Evolutionary conservation across 2,797 vertebrate genomes (phyloP).

Genomic region (Bradypodion pumilum): DNA sequence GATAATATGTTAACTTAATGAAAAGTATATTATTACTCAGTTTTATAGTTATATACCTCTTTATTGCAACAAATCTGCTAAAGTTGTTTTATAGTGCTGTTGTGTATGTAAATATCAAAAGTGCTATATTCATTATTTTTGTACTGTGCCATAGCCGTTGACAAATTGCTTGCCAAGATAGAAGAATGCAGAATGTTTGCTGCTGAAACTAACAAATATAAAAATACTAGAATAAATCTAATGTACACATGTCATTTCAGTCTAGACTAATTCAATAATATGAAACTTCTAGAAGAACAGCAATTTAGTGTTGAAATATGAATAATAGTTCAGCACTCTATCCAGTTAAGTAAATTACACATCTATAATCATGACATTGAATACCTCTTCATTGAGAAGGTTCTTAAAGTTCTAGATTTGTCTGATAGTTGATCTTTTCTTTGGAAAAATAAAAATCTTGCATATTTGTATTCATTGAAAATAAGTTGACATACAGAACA

Average conservation of each 20-base stretch:
- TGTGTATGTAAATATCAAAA: too few species aligned
- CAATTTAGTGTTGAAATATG: background rate
- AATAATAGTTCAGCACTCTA: background rate
- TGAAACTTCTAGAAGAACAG: background rate
- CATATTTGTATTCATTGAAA: background rate
- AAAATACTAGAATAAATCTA: background rate
- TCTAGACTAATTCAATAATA: background rate
- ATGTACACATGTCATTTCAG: background rate
- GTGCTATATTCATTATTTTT: background rate
- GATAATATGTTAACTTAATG: background rate
- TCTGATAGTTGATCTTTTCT: background rate
- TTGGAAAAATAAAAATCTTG: background rate
- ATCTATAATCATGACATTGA: background rate
- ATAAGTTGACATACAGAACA: background rate
- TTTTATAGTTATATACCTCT: background rate
- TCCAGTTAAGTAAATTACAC: background rate
- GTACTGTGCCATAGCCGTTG: background rate
- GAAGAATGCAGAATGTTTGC: background rate
- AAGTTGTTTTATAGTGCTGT: background rate
- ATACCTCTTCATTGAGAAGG: background rate
- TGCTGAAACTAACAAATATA: background rate
- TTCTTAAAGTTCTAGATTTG: background rate
- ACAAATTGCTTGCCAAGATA: background rate
- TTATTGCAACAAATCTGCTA: background rate
- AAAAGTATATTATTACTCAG: background rate